Base-by-base conservation (phyloP, 2,797 vertebrate species). In the Luscinia megarhynchos region DNA sequence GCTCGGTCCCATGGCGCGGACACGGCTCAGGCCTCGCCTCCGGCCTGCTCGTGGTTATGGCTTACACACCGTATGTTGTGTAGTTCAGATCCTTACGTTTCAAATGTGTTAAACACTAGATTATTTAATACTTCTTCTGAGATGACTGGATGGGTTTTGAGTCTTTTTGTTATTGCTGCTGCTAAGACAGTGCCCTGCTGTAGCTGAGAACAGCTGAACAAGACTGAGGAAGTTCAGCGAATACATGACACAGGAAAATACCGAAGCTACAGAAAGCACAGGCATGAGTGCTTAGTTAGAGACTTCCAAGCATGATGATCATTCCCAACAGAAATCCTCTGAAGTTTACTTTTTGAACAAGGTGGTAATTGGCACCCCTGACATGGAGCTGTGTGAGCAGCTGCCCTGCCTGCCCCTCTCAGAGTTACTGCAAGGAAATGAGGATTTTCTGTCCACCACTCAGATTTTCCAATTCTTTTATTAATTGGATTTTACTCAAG, bases 1-100 rank as follows among this genome's bases (percentile, higher is more conserved):
- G 30, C 77, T 12, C 20, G 2, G 69, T 43, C 73, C 57, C 36
- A 1, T 0, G 1, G 58, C 67, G 9, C 0, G 0, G 13, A 0
- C 12, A 6, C 1, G 1, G 5, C 45, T 26, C 24, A 1, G 29
- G 8, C 12, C 57, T 12, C 13, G 11, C 50, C 54, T 10, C 29
- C 16, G 3, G 14, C 58, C 41, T 14, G 9, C 10, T 18, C 50
- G 5, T 18, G 27, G 50, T 11, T 29, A 18, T 11, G 16, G 16
- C 67, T 80, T 57, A 2, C 3, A 12, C 22, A 1, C 48, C 3
- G 0, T 4, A 1, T 7, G 20, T 13, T 64, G 61, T 70, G 15
- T 41, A 13, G 38, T 63, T 89, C 32, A 17, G 7, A 26, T 55
- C 59, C 84, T 80, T 19, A 1, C 38, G 27, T 63, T 83, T 83